Base-by-base conservation (phyloP, 2,797 vertebrate species). In the Iguana delicatissima region DNA sequence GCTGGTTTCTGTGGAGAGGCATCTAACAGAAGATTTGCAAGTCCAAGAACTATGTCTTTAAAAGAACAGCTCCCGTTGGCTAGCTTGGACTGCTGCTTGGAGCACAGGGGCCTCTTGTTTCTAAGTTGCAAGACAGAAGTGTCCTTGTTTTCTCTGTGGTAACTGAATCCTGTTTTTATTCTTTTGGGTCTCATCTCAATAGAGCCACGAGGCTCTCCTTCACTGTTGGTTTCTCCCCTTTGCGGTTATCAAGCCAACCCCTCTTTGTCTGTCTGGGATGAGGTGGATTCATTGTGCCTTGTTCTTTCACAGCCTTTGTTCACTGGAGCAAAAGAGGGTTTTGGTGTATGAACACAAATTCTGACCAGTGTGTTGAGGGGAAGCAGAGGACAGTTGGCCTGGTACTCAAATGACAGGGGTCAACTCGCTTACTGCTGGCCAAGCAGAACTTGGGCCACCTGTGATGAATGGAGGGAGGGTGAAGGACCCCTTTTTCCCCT, bases 371-470 rank as follows among this genome's bases (percentile, higher is more conserved):
- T 69, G 94, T 16, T 14, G 26, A n/a, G 59, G 52, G n/a, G 20
- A 32, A 46, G 32, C 46, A 57, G 50, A 77, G 80, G 92, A 46
- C 85, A 80, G 74, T 90, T 83, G 89, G 92, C 72, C 26, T 52
- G 0, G 57, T 92, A 80, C 96, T 98, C 95, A 0, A 87, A 94
- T 97, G 93, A 94, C 94, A 91, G 88, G 42, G 86, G 89, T 92
- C 88, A 7, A 0, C 91, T 93, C 94, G 94, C 94, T 91, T 94
- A 92, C 90, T 1, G 1, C 94, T 96, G 95, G 93, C 92, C 97
- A 97, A 96, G 97, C 96, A 94, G 96, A 98, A 97, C 97, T 3
- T 0, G 2, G 76, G 89, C 97, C 98, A 98, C 97, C 97, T 98
- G 98, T 94, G 95, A 91, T 8, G 74, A 86, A 93, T 42, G 24